Percentiles rank a stretch among this genome's conserved stretches.
These are phyloP conservation scores for Anguilla megastoma DNA, from an alignment of 2,797 vertebrate genomes.

Conservation along the genomic window DNA sequence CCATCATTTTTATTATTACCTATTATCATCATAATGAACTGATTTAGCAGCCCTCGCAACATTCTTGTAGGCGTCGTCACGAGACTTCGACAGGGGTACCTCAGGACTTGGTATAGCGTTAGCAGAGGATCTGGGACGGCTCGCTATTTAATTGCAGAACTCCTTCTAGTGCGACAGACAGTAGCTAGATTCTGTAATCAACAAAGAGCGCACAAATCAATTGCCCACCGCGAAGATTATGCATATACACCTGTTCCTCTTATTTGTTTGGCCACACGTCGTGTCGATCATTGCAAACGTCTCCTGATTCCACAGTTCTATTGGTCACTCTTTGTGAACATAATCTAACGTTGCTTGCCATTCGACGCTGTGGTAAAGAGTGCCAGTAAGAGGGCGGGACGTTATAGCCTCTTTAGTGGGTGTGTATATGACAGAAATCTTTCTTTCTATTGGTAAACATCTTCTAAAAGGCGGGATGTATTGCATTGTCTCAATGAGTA, in stretches of 20 bases:
- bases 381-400: slow-evolving; percentile 62
- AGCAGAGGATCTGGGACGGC: slow-evolving; percentile 43
- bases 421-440: slow-evolving; percentile 51
- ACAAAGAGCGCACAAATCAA: slow-evolving; percentile 74
- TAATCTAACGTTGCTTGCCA: slow-evolving; percentile 6
- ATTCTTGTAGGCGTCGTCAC: slow-evolving; percentile 12
- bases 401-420: slow-evolving; percentile 56
- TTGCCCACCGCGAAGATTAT: slow-evolving; percentile 55
- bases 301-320: slow-evolving; percentile 31
- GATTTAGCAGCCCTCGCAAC: neutral
- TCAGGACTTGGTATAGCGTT: slow-evolving; percentile 19
- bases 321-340: slow-evolving; percentile 50
- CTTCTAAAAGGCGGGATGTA: slow-evolving; percentile 35
- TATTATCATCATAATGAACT: neutral
- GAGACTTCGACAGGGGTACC: neutral
- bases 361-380: slow-evolving; percentile 53
- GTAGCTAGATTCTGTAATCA: slow-evolving; percentile 54
- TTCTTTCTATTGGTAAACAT: slow-evolving; percentile 55
- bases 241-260: slow-evolving; percentile 70
- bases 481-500: slow-evolving; percentile 26
- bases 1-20: neutral
- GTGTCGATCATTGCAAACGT: slow-evolving; percentile 35
- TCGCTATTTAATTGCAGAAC: slow-evolving; percentile 30
- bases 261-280: slow-evolving; percentile 41
- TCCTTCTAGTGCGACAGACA: slow-evolving; percentile 17